Evolutionary conservation across 1,140 invertebrate species (phyloP).

Genomic region (Drosophila chauvacae): DNA sequence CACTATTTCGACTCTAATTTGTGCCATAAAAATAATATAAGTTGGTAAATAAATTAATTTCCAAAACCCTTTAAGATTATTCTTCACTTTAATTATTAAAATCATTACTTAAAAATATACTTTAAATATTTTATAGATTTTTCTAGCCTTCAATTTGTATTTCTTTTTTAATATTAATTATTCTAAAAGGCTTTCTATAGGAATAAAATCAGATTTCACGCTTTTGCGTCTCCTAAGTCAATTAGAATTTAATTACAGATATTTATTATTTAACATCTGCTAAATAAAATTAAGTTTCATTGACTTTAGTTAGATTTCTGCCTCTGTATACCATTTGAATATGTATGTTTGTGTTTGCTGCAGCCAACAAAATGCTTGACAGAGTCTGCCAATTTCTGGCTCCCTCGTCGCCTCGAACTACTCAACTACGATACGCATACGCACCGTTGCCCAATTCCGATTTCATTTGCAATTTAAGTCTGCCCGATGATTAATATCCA

Average conservation of each 20-base stretch:
- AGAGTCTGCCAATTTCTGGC: constrained; percentile 56
- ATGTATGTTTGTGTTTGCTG: constrained; percentile 51
- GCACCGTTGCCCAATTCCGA: constrained; percentile 57
- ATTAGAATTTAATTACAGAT: not conserved
- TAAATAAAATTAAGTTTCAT: too few relatives aligned
- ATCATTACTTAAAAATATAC: too few relatives aligned
- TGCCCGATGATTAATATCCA: constrained; percentile 57
- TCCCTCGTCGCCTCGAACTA: constrained; percentile 48
- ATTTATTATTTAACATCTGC: too few relatives aligned
- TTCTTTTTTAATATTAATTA: too few relatives aligned
- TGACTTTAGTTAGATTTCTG: not conserved
- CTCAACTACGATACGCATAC: constrained; percentile 57
- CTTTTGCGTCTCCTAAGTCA: not conserved
- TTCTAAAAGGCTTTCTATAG: not conserved
- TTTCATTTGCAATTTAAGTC: constrained; percentile 60
- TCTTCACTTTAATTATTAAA: too few relatives aligned
- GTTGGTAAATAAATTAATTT: too few relatives aligned
- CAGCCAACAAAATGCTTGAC: constrained; percentile 56
- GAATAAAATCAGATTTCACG: too few relatives aligned
- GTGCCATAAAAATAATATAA: too few relatives aligned
- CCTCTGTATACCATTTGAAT: constrained; percentile 26
- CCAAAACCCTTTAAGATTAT: too few relatives aligned
- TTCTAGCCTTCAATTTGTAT: too few relatives aligned
- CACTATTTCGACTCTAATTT: too few relatives aligned
- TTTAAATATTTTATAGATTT: too few relatives aligned